Evolutionary conservation across 2,888 invertebrate genomes (phyloP).

Genomic region (Hemistola chrysoprasaria): DNA sequence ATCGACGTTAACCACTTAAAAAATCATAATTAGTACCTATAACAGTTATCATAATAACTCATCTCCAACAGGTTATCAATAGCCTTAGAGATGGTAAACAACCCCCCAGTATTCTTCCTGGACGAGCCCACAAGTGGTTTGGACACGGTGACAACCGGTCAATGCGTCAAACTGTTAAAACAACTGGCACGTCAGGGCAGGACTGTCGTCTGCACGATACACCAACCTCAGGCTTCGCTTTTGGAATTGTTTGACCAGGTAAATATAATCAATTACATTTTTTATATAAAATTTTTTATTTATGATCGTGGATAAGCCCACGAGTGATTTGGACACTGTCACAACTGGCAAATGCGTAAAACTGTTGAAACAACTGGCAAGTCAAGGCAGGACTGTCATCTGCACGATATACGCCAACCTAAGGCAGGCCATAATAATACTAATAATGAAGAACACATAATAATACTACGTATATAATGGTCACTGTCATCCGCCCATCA

Average conservation of each 20-base stretch:
- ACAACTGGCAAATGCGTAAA: slow-evolving; percentile 84
- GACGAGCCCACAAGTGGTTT: slow-evolving; percentile 91
- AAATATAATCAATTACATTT: no score
- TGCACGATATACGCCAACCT: slow-evolving; percentile 88
- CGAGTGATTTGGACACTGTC: slow-evolving; percentile 86
- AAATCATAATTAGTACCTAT: no score
- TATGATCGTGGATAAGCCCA: slow-evolving; percentile 93
- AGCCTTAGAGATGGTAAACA: slow-evolving; percentile 91
- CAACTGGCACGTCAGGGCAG: slow-evolving; percentile 84
- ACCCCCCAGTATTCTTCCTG: slow-evolving; percentile 91
- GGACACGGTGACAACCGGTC: slow-evolving; percentile 84
- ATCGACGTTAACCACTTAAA: no score
- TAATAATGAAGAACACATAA: no score
- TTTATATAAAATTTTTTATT: no score
- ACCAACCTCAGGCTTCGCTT: slow-evolving; percentile 86
- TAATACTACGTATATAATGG: no score
- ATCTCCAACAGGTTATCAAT: slow-evolving; percentile 88
- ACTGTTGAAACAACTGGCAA: slow-evolving; percentile 80
- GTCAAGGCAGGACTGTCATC: slow-evolving; percentile 85
- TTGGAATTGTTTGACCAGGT: slow-evolving; percentile 84
- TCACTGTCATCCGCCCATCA: no score
- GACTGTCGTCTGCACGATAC: slow-evolving; percentile 87
- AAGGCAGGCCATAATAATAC: no score
- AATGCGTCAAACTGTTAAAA: slow-evolving; percentile 82
- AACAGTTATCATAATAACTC: no score